Conservation (phyloP, 2,888 invertebrate genomes). For the Agelastica alni region DNA sequence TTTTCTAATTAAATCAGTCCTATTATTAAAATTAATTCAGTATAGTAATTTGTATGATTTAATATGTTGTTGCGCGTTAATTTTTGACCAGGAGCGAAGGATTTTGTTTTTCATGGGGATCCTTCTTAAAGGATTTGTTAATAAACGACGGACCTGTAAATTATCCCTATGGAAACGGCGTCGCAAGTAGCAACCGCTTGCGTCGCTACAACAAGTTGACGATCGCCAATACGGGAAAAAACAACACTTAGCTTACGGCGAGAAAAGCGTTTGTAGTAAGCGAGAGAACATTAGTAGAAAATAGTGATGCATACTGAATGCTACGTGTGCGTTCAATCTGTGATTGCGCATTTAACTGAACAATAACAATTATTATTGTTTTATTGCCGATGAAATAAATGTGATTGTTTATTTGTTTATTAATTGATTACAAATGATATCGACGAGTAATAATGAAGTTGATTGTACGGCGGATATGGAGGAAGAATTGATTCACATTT, state of each 20-base stretch:
- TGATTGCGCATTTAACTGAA: slow-evolving; percentile 19
- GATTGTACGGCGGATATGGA: slow-evolving; percentile 4
- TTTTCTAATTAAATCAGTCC: too few relatives aligned
- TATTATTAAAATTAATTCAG: too few relatives aligned
- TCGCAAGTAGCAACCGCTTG: neutral
- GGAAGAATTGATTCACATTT: neutral
- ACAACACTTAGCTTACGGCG: slow-evolving; percentile 4
- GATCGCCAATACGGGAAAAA: slow-evolving; percentile 10
- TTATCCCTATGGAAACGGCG: slow-evolving; percentile 20
- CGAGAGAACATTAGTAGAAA: slow-evolving; percentile 16
- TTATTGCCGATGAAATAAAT: slow-evolving; percentile 8
- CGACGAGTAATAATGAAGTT: slow-evolving; percentile 3
- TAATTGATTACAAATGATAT: slow-evolving; percentile 13
- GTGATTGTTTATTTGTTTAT: slow-evolving; percentile 5
- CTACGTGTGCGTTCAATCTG: slow-evolving; percentile 10
- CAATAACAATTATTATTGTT: slow-evolving; percentile 10
- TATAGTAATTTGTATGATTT: too few relatives aligned
- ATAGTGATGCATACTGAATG: slow-evolving; percentile 7
- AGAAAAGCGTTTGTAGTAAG: slow-evolving; percentile 5
- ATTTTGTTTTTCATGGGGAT: too few relatives aligned
- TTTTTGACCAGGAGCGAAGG: too few relatives aligned
- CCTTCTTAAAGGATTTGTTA: too few relatives aligned
- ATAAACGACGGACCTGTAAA: too few relatives aligned
- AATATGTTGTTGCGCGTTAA: too few relatives aligned
- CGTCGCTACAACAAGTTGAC: slow-evolving; percentile 14